A percentile compares a stretch with the other conserved stretches of the same genome.
Evolutionary conservation across 2,888 invertebrate genomes (phyloP).

Genomic region (Ptychoptera albimana): DNA sequence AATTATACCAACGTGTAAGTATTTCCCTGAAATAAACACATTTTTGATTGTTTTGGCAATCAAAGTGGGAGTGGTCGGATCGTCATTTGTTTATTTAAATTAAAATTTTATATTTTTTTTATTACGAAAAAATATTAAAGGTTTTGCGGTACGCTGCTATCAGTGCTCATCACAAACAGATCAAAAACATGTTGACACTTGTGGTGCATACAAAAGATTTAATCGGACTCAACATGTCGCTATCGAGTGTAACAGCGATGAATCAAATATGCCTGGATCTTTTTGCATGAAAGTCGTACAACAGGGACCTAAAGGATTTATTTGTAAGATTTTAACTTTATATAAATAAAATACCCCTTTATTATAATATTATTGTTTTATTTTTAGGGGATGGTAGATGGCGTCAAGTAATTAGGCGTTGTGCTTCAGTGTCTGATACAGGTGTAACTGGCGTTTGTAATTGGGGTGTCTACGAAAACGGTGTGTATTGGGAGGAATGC

Average conservation of each 20-base stretch:
- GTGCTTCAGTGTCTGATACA: conserved; percentile 78
- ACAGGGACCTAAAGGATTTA: conserved; percentile 85
- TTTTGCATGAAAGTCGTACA: conserved; percentile 92
- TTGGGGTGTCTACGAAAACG: conserved; percentile 90
- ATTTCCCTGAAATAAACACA: too few species aligned
- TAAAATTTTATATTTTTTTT: conserved; percentile 15
- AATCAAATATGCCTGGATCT: conserved; percentile 85
- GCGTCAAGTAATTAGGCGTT: conserved; percentile 79
- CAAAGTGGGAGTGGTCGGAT: not conserved
- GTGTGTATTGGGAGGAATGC: conserved; percentile 93
- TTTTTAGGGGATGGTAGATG: conserved; percentile 86
- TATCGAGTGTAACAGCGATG: conserved; percentile 86
- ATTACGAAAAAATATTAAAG: too few species aligned
- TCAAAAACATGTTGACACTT: conserved; percentile 63
- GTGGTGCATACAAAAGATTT: conserved; percentile 79
- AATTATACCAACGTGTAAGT: too few species aligned
- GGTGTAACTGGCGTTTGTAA: conserved; percentile 92
- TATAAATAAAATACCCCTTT: not conserved
- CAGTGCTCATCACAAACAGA: conserved; percentile 85
- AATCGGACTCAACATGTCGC: conserved; percentile 73
- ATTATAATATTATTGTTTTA: conserved; percentile 5
- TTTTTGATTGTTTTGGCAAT: not conserved
- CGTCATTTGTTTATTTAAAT: not conserved
- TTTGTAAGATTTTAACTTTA: conserved; percentile 56
- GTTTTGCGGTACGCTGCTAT: conserved; percentile 69